Percentiles rank a stretch among this genome's conserved stretches.
Evolutionary conservation across 2,797 vertebrate species (phyloP).

Genomic region (Lepidocolaptes lacrymiger): DNA sequence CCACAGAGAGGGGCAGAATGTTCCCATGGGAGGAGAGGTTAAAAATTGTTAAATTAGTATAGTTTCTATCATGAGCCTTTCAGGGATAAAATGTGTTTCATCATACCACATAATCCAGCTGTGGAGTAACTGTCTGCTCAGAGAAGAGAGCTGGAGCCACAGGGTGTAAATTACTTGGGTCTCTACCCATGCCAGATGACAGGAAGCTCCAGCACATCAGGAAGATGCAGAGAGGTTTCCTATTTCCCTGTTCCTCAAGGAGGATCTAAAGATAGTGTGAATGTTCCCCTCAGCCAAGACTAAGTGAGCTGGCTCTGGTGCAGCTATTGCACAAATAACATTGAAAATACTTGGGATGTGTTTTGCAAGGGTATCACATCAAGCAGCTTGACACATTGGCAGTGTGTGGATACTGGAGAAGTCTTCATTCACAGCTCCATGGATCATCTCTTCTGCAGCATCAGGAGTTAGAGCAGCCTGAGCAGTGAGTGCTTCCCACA

Average conservation of each 20-base stretch:
- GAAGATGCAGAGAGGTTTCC: not conserved
- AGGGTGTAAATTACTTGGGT: accelerated
- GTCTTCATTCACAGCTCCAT: not conserved
- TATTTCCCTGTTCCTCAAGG: not conserved
- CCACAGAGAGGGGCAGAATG: not conserved
- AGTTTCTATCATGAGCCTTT: not conserved
- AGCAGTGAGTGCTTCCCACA: not conserved
- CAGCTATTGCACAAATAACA: not conserved
- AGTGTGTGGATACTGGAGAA: not conserved
- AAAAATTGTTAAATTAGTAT: accelerated
- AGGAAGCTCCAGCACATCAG: not conserved
- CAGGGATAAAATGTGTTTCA: not conserved
- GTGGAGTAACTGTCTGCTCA: accelerated
- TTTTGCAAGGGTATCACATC: accelerated
- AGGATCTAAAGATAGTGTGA: not conserved
- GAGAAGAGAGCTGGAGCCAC: not conserved
- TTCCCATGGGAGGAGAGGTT: not conserved
- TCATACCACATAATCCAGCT: not conserved
- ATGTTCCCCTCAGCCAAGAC: not conserved
- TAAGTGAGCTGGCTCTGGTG: not conserved
- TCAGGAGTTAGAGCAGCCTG: not conserved
- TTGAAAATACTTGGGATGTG: accelerated
- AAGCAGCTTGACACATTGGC: accelerated
- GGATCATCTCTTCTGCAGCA: not conserved
- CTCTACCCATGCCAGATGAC: accelerated